A percentile compares a stretch with the other conserved stretches of the same genome.
phyloP scores from a whole-genome alignment of 2,797 vertebrate species.

The Notamacropus eugenii region DNA sequence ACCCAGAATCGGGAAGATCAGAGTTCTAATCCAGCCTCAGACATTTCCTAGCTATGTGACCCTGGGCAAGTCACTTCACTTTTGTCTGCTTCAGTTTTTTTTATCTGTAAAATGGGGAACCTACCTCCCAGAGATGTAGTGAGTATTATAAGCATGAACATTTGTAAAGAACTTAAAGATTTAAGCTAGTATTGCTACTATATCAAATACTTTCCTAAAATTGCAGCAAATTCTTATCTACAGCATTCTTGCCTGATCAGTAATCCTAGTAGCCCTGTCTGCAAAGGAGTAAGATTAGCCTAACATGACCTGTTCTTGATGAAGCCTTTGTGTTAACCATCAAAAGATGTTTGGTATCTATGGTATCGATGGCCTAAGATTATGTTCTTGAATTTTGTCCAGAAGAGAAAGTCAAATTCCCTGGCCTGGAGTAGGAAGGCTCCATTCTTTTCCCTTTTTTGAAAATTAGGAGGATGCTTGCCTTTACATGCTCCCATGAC shows the following conservation, averaged over 20 bases:
- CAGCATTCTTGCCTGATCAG: not conserved
- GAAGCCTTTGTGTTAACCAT: not conserved
- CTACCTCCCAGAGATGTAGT: not conserved
- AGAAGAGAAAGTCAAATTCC: not conserved
- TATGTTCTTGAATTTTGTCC: not conserved
- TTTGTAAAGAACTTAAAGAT: not conserved
- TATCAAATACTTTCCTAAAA: not conserved
- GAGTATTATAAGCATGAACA: too few species aligned
- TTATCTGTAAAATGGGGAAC: not conserved
- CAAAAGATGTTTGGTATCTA: not conserved
- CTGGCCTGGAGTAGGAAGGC: not conserved
- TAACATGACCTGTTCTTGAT: not conserved
- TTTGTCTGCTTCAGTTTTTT: not conserved
- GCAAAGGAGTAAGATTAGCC: not conserved
- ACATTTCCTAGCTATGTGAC: not conserved
- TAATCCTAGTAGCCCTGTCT: not conserved
- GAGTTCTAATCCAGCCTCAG: not conserved
- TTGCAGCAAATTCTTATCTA: not conserved
- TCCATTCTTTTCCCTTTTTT: not conserved
- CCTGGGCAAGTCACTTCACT: not conserved
- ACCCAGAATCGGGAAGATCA: not conserved
- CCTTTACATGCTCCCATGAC: not conserved
- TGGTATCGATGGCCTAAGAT: not conserved
- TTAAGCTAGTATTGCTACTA: not conserved
- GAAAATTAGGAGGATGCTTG: not conserved